Percentiles rank a stretch among this genome's conserved stretches.
Conservation (phyloP, 2,888 invertebrate species). For the Zaprionus lineosus region DNA sequence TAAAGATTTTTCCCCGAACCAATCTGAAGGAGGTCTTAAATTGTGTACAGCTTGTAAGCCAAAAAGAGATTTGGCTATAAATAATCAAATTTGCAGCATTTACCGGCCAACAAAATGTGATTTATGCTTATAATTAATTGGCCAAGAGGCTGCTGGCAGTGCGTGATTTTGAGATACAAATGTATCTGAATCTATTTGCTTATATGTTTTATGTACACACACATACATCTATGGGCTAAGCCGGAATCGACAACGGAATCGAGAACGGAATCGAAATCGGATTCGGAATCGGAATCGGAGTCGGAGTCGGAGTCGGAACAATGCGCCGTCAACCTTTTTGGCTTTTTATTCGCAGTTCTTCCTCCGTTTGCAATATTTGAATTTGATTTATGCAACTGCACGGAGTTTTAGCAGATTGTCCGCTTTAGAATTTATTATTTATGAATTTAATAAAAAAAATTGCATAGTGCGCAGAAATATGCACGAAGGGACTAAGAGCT, state of each 20-base stretch:
- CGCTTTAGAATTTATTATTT: slow-evolving; percentile 26
- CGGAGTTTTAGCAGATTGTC: slow-evolving; percentile 11
- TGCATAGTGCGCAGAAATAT: slow-evolving; percentile 18
- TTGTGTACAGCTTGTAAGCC: no score
- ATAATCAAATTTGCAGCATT: neutral
- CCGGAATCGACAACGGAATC: no score
- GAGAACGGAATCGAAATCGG: no score
- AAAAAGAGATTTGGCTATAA: no score
- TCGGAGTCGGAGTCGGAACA: slow-evolving; percentile 43
- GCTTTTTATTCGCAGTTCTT: slow-evolving; percentile 16
- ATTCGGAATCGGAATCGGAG: slow-evolving; percentile 43
- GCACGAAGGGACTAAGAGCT: no score
- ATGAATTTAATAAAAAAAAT: slow-evolving; percentile 22
- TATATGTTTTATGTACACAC: no score
- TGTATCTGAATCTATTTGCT: neutral
- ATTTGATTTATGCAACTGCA: slow-evolving; percentile 50
- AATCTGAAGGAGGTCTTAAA: no score
- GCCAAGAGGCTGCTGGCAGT: slow-evolving; percentile 29
- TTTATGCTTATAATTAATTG: slow-evolving; percentile 49
- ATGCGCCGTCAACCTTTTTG: slow-evolving; percentile 26
- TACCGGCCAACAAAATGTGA: no score
- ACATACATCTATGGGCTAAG: no score
- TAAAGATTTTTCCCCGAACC: no score
- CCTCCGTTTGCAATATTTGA: no score
- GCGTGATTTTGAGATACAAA: slow-evolving; percentile 11